These are phyloP conservation scores for Lophius piscatorius DNA, from an alignment of 2,113 vertebrate species.

Conservation along the genomic window DNA sequence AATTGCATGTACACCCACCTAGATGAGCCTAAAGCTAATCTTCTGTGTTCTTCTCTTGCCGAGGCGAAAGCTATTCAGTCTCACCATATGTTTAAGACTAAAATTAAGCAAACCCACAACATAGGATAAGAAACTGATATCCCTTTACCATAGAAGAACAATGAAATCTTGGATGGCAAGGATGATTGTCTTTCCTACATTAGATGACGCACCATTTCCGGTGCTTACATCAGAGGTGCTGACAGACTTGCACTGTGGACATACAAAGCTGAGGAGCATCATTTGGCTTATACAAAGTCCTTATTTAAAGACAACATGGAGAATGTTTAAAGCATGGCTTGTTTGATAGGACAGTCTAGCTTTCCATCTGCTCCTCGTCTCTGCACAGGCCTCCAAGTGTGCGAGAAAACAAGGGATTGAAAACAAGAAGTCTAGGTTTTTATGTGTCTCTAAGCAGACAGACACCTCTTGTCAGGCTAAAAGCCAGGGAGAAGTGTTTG, in stretches of 20 bases:
- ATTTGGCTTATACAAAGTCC: conserved; percentile 3
- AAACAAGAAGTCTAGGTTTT: conserved; percentile 12
- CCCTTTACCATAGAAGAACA: conserved; percentile 13
- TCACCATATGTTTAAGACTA: conserved; percentile 18
- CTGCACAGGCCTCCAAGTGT: conserved; percentile 15
- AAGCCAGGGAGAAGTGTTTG: conserved; percentile 58
- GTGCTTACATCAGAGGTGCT: not conserved
- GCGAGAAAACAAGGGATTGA: too few relatives aligned
- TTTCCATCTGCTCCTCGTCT: conserved; percentile 51
- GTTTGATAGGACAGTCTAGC: conserved; percentile 57
- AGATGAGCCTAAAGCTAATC: not conserved
- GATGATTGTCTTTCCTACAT: conserved; percentile 13
- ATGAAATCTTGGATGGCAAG: conserved; percentile 21
- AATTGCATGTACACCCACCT: not conserved
- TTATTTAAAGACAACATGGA: conserved; percentile 3
- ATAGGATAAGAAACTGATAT: not conserved
- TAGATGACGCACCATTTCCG: conserved; percentile 6
- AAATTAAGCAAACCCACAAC: too few relatives aligned
- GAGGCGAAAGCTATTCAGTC: not conserved
- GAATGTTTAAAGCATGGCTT: conserved; percentile 44
- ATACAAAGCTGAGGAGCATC: conserved; percentile 1
- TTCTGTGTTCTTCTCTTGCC: not conserved
- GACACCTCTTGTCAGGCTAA: conserved; percentile 40
- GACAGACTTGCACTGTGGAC: conserved; percentile 1
- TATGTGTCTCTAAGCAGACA: not conserved